Evolutionary conservation across 2,113 vertebrate genomes (phyloP).

Genomic region (Morphnarchus princeps): DNA sequence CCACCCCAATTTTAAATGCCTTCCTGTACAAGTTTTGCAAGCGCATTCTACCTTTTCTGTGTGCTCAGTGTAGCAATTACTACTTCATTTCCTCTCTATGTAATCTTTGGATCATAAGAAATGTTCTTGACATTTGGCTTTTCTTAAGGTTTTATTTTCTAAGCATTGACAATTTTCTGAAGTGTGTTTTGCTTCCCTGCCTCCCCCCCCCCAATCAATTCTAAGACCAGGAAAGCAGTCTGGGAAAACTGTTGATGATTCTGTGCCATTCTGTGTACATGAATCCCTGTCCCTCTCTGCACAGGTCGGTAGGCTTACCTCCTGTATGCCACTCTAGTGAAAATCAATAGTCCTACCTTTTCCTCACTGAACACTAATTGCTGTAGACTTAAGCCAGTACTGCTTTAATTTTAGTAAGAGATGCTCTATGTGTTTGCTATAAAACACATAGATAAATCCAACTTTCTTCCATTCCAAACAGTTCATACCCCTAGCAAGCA

Average conservation of each 20-base stretch:
- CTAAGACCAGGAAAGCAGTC: background rate
- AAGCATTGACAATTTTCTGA: background rate
- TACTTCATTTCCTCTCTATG: background rate
- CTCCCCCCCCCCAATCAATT: background rate
- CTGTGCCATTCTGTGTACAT: background rate
- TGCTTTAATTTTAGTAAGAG: background rate
- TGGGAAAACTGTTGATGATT: background rate
- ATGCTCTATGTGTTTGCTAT: background rate
- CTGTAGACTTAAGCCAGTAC: background rate
- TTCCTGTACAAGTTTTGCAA: background rate
- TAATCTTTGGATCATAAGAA: background rate
- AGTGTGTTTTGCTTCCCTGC: too few relatives aligned
- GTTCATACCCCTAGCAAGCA: background rate
- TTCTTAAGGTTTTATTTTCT: background rate
- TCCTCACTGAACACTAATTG: background rate
- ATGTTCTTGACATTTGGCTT: background rate
- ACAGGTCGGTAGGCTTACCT: background rate
- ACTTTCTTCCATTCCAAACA: background rate
- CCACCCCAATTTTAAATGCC: background rate
- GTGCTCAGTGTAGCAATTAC: too few relatives aligned
- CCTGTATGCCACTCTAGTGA: accelerated
- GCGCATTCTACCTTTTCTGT: background rate
- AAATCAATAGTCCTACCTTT: background rate
- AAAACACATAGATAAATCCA: background rate
- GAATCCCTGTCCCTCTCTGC: background rate